Base-by-base conservation (phyloP, 1,140 invertebrate genomes). In the Drosophila kanapiae region DNA sequence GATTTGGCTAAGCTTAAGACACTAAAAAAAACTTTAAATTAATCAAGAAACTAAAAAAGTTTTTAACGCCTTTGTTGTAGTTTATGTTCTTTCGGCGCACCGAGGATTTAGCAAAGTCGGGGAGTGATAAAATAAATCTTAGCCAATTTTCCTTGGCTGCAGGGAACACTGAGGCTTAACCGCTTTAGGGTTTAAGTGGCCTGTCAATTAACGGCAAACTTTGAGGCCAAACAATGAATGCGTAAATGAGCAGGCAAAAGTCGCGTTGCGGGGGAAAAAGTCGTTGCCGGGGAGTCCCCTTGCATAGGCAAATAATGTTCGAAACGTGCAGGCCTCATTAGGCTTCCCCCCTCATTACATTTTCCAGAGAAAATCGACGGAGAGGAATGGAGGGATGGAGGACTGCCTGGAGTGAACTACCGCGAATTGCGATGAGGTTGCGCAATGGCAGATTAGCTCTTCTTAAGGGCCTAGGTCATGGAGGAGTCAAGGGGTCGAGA, bases 301-400 rank as follows among this genome's bases (percentile, higher is more conserved):
- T 35, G 67, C 67, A 45, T 75, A 75, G 75, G 71, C 71, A 77
- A 77, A 77, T 77, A 77, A 77, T 77, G 75, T 75, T 75, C 48
- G 71, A 67, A 75, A 77, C 75, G 75, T 77, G 75, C 72, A 77
- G 75, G 75, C 57, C 75, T 78, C 75, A 78, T 78, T 78, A 78
- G 75, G 75, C 33, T 27, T 13, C 18, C 37, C 53, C 37, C n/a
- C 62, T 53, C 67, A 67, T 53, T 43, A 67, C 47, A 45, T 48
- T 70, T 53, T 40, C 67, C 67, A 37, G 16, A 61, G 62, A 62
- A 67, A 62, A 37, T 11, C 14, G 14, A 8, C 23, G 43, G 16
- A 37, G 35, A 37, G 9, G 38, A 11, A 13, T 13, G 18, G 33
- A n/a, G 7, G 31, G 47, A 54, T 35, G 23, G 14, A 7, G 54